Evolutionary conservation across 30 jellyfish, hydroid and myxozoan species (phyloP).

Genomic region (Hydractinia echinata): DNA sequence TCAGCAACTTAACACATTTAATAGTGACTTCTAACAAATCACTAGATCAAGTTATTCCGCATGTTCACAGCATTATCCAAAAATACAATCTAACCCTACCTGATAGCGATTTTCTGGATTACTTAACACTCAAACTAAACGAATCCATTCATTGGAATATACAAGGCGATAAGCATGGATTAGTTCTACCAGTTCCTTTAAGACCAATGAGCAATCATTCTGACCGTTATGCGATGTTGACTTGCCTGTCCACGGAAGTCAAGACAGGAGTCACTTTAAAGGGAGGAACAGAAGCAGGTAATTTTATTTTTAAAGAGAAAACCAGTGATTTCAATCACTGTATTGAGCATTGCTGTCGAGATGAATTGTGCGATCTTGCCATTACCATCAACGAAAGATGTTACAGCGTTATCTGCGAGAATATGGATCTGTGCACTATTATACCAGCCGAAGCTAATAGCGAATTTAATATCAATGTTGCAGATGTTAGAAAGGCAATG

Average conservation of each 20-base stretch:
- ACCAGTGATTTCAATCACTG: constrained; percentile 48
- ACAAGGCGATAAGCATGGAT: not conserved
- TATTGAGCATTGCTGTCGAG: constrained; percentile 71
- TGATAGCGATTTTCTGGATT: not conserved
- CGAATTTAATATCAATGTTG: constrained; percentile 53
- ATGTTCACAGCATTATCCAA: not conserved
- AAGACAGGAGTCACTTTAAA: constrained; percentile 55
- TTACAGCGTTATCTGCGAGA: constrained; percentile 65
- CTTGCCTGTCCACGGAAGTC: constrained; percentile 56
- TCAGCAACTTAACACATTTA: constrained; percentile 20
- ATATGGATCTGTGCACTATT: constrained; percentile 47
- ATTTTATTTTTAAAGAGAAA: constrained; percentile 45
- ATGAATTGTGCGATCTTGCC: constrained; percentile 68
- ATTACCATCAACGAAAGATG: constrained; percentile 60
- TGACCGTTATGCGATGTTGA: constrained; percentile 33
- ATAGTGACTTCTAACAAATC: constrained; percentile 4
- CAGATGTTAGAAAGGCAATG: constrained; percentile 57
- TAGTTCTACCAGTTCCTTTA: not conserved
- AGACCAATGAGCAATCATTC: not conserved
- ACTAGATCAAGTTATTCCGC: constrained; percentile 1
- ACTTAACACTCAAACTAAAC: not conserved
- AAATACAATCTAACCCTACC: not conserved
- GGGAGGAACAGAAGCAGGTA: constrained; percentile 94
- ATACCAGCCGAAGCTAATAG: constrained; percentile 72
- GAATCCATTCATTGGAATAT: not conserved